Conservation (phyloP, 2,113 vertebrate genomes). For the Oryzias woworae region DNA sequence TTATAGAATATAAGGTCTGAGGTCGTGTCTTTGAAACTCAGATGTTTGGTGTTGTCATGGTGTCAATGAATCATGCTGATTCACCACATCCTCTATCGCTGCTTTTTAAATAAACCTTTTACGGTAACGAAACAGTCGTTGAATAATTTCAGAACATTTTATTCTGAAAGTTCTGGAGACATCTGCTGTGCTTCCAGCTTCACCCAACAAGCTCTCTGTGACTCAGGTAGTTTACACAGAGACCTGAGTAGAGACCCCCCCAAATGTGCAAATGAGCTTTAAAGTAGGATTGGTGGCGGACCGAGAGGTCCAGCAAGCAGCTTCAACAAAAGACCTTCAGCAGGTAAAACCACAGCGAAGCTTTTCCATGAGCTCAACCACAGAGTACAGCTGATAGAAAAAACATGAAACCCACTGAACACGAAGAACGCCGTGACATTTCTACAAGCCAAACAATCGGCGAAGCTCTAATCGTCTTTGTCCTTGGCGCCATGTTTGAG, state of each 20-base stretch:
- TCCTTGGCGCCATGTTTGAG: conserved; percentile 93
- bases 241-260: conserved; percentile 27
- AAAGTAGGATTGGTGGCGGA: conserved; percentile 1
- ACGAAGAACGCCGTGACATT: conserved; percentile 2
- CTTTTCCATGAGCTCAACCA: conserved; percentile 25
- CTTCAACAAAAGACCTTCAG: conserved; percentile 49
- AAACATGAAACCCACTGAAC: conserved; percentile 14
- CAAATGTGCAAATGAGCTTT: conserved; percentile 68
- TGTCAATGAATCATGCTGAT: too few relatives aligned
- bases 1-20: too few relatives aligned
- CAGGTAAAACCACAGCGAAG: conserved; percentile 34
- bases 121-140: too few relatives aligned
- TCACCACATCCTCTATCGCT: too few relatives aligned
- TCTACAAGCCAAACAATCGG: background rate
- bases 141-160: too few relatives aligned
- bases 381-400: conserved; percentile 26
- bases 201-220: conserved; percentile 26
- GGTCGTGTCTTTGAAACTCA: too few relatives aligned
- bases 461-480: conserved; percentile 84
- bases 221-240: conserved; percentile 33
- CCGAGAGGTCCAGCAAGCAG: conserved; percentile 46
- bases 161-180: conserved; percentile 5
- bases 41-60: too few relatives aligned
- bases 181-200: conserved; percentile 28
- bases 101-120: too few relatives aligned